Evolutionary conservation across 1,140 invertebrate genomes (phyloP).

Genomic region (Tetragonula clypearis): DNA sequence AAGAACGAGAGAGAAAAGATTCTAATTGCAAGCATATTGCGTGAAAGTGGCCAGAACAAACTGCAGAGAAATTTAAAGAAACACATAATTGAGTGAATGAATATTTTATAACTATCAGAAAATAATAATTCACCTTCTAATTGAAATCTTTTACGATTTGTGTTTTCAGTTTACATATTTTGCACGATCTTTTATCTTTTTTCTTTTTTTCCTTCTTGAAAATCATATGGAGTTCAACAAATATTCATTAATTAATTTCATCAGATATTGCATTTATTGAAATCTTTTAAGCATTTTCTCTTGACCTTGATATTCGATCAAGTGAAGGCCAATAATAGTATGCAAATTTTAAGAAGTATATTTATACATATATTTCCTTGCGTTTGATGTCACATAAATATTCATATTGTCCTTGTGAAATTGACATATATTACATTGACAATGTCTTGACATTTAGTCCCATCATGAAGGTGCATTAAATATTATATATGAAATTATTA

Average conservation of each 20-base stretch:
- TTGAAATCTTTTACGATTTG: neutral
- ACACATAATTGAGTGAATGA: neutral
- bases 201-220: neutral
- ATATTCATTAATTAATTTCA: neutral
- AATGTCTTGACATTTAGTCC: neutral
- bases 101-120: neutral
- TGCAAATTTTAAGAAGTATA: slow-evolving; percentile 2
- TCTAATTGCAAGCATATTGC: neutral
- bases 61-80: neutral
- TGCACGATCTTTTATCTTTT: neutral
- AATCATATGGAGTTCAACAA: neutral
- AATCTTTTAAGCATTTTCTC: neutral
- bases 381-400: neutral
- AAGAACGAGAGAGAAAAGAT: neutral
- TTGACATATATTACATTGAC: neutral
- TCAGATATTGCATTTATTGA: neutral
- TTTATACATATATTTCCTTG: neutral
- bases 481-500: neutral
- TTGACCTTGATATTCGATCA: slow-evolving; percentile 4
- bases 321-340: neutral
- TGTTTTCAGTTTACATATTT: neutral
- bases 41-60: neutral
- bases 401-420: neutral
- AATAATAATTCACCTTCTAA: neutral
- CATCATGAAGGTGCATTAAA: neutral